Base-by-base conservation (phyloP, 2,888 invertebrate genomes). In the Lasioglossum calceatum region DNA sequence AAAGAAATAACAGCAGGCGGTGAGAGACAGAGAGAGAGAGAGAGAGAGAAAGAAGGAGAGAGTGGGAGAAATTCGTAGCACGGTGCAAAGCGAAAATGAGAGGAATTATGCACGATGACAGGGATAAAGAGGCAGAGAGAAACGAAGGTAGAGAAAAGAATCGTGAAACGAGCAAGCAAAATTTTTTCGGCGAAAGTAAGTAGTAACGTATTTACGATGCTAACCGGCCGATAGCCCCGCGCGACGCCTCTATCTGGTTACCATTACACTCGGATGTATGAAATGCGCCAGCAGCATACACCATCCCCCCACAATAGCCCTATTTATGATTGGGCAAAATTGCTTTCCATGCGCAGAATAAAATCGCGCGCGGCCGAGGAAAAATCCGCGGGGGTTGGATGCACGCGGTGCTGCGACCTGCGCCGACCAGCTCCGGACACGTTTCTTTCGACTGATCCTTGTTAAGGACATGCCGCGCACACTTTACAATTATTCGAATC, bases 281-380 rank as follows among this genome's bases (percentile, higher is more conserved):
- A 95, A 94, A 95, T 95, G 94, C 94, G 88, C 92, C 91, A 92
- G 92, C 94, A 94, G 93, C 94, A 95, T 94, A 93, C 93, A 92
- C 94, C 93, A 94, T 94, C 94, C 95, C 95, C 95, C 95, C 95
- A 95, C 95, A 95, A 95, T 95, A 95, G 95, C 95, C 95, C 95
- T 95, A 95, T 95, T 95, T 95, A 95, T 95, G 95, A 95, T 95
- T 95, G 95, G 95, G 95, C 94, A 95, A 95, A 95, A 95, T 95
- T 95, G 95, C 95, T 95, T 95, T 95, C 95, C 95, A 95, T 95
- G 95, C 95, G 95, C 95, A 95, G 95, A 95, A 95, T 95, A 95
- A 95, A 95, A 95, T 95, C 94, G 94, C 93, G 94, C 94, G 93
- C 93, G 91, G 90, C 92, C 89, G 90, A 92, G 93, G 94, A 94